Conservation (phyloP, 1,140 invertebrate genomes). For the Sycophaga agraensis region DNA sequence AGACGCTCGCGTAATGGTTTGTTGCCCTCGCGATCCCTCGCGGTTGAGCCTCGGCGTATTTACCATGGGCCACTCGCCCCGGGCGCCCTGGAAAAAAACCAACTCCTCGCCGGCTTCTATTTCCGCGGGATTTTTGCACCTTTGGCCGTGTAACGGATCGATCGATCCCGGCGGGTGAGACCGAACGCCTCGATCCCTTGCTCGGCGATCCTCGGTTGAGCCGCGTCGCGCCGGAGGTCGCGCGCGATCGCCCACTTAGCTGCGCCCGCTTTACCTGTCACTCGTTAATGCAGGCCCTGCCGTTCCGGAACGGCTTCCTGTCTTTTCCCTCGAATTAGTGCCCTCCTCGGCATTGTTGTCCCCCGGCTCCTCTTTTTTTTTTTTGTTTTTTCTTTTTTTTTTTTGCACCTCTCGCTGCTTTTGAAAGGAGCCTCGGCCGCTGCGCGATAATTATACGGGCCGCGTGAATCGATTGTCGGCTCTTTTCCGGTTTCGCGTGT, state of each 20-base stretch:
- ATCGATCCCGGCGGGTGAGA: too few species aligned
- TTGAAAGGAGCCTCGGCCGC: not conserved
- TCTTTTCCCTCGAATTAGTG: not conserved
- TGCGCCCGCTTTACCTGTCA: not conserved
- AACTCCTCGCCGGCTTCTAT: too few species aligned
- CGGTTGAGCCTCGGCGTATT: too few species aligned
- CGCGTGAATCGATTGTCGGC: slow-evolving; percentile 22
- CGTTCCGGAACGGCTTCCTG: slow-evolving; percentile 26
- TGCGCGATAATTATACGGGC: slow-evolving; percentile 17
- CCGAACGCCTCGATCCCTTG: too few species aligned
- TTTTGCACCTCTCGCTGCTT: not conserved
- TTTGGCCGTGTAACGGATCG: too few species aligned
- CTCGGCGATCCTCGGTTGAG: too few species aligned
- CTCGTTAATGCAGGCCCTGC: not conserved
- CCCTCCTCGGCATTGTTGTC: not conserved
- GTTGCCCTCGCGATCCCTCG: too few species aligned
- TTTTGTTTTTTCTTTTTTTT: not conserved
- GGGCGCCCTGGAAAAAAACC: too few species aligned
- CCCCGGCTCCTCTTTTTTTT: slow-evolving; percentile 2
- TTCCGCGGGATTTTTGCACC: too few species aligned
- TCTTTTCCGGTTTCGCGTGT: slow-evolving; percentile 18
- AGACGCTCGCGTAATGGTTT: too few species aligned
- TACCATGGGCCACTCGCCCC: too few species aligned
- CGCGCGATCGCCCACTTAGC: not conserved
- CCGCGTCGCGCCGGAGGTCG: too few species aligned